Evolutionary conservation across 2,797 vertebrate species (phyloP).

Genomic region (Sebastes itinus): DNA sequence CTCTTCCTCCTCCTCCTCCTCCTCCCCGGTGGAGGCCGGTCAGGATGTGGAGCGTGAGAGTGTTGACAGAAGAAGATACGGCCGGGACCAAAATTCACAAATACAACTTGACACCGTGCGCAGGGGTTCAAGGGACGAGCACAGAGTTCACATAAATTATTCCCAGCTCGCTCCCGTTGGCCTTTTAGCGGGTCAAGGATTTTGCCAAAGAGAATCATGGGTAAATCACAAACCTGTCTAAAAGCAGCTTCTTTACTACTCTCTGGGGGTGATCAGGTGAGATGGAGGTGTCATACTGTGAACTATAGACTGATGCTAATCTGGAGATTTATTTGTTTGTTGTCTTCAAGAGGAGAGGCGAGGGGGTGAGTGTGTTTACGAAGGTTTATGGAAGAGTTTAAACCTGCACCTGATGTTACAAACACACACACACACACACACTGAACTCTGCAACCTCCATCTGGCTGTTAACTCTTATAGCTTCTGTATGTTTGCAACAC

Average conservation of each 20-base stretch:
- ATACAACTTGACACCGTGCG: slow-evolving; percentile 51
- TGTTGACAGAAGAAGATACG: slow-evolving; percentile 75
- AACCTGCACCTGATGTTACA: slow-evolving; percentile 50
- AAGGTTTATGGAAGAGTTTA: slow-evolving; percentile 49
- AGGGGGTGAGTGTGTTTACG: slow-evolving; percentile 31
- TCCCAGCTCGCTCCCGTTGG: slow-evolving; percentile 22
- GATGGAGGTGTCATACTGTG: slow-evolving; percentile 42
- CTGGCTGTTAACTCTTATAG: too few relatives aligned
- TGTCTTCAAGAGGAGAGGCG: slow-evolving; percentile 18
- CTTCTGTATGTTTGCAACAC: slow-evolving; percentile 52
- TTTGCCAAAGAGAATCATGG: slow-evolving; percentile 32
- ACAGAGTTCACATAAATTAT: slow-evolving; percentile 56
- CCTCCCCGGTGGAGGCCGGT: slow-evolving; percentile 30
- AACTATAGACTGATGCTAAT: slow-evolving; percentile 39
- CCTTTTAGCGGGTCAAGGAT: slow-evolving; percentile 48
- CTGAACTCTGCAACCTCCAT: slow-evolving; percentile 25
- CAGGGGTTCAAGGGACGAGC: slow-evolving; percentile 53
- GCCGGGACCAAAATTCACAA: slow-evolving; percentile 49
- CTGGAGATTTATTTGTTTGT: slow-evolving; percentile 68
- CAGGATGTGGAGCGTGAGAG: slow-evolving; percentile 65
- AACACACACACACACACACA: slow-evolving; percentile 34
- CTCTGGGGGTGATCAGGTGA: slow-evolving; percentile 37
- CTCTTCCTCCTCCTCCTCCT: background rate
- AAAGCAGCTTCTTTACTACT: slow-evolving; percentile 50
- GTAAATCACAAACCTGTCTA: slow-evolving; percentile 38